Evolutionary conservation across 1,140 invertebrate species (phyloP).

Genomic region (Sarcophaga peregrina): DNA sequence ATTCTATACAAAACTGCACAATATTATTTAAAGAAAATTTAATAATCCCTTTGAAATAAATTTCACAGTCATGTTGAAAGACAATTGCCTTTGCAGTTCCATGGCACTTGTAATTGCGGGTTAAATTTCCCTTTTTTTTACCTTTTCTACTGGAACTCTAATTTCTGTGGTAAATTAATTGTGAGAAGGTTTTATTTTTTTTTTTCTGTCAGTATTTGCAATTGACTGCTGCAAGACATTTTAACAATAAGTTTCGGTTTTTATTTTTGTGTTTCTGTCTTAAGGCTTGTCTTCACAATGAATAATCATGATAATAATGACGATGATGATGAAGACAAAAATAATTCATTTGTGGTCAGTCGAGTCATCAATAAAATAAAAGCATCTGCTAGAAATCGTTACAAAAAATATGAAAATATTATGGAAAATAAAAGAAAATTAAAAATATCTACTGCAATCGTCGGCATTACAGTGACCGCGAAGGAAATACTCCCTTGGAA

Average conservation of each 20-base stretch:
- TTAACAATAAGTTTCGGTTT: not conserved
- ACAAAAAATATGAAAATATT: not conserved
- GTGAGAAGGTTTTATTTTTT: not conserved
- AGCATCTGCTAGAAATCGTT: not conserved
- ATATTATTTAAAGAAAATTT: too few relatives aligned
- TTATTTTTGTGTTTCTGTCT: not conserved
- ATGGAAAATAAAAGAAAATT: too few relatives aligned
- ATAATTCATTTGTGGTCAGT: slow-evolving; percentile 14
- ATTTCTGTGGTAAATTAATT: not conserved
- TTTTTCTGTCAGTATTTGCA: too few relatives aligned
- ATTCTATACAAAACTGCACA: too few relatives aligned
- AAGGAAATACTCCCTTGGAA: not conserved
- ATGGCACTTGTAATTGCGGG: not conserved
- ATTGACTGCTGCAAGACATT: not conserved
- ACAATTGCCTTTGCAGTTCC: not conserved
- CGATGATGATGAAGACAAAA: not conserved
- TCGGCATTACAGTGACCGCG: too few relatives aligned
- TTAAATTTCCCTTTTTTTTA: not conserved
- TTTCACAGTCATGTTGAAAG: too few relatives aligned
- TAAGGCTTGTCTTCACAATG: not conserved
- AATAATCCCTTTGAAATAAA: too few relatives aligned
- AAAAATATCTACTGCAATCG: too few relatives aligned
- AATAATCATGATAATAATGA: not conserved
- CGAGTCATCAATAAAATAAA: not conserved
- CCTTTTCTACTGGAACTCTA: not conserved